phyloP scores from a whole-genome alignment of 2,888 invertebrate genomes.

The Caenorhabditis doughertyi region DNA sequence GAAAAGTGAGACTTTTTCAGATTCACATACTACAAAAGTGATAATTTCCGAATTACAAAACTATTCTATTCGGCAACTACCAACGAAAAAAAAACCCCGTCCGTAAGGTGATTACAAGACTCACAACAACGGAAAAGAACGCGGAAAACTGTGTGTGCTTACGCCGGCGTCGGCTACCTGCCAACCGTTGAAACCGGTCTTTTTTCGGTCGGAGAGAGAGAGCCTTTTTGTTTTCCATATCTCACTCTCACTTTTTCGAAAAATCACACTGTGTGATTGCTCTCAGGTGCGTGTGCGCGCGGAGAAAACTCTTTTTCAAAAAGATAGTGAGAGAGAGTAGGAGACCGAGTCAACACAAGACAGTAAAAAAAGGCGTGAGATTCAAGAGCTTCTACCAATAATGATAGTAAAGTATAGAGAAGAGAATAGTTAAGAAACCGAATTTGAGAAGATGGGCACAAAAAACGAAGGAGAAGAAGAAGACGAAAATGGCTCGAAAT shows the following conservation, averaged over 20 bases:
- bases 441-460: not conserved
- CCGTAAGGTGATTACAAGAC: constrained; percentile 33
- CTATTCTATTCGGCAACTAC: no score
- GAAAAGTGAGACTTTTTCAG: no score
- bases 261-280: constrained; percentile 35
- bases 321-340: not conserved
- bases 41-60: no score
- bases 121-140: not conserved
- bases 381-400: not conserved
- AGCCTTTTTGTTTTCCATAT: constrained; percentile 15
- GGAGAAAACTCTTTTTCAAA: not conserved
- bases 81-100: not conserved
- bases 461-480: not conserved
- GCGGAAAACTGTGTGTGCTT: constrained; percentile 32
- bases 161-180: constrained; percentile 31
- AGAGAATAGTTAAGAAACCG: not conserved
- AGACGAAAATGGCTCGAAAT: constrained; percentile 19
- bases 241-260: constrained; percentile 10
- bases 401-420: not conserved
- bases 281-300: not conserved
- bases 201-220: constrained; percentile 2
- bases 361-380: no score
- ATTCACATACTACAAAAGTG: no score
- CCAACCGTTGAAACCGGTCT: constrained; percentile 49
- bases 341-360: constrained; percentile 11